Conservation (phyloP, 2,888 invertebrate species). For the Gari tellinella region DNA sequence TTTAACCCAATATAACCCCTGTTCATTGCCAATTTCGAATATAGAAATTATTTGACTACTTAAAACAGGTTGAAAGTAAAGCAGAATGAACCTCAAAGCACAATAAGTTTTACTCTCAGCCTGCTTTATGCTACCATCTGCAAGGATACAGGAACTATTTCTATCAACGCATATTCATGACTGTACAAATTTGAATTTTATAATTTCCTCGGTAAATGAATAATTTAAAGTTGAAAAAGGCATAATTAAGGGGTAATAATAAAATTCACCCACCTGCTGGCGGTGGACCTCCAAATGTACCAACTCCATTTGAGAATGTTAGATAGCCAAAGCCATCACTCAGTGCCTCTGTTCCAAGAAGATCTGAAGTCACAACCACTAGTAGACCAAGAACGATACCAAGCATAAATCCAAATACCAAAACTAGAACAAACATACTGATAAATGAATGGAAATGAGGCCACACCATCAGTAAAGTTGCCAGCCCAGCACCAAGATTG, state of each 20-base stretch:
- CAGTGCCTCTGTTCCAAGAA: conserved; percentile 71
- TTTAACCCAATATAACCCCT: neutral
- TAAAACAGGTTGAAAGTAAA: no score
- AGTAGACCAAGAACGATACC: conserved; percentile 75
- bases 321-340: conserved; percentile 76
- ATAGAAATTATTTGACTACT: no score
- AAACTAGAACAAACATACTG: conserved; percentile 34
- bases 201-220: no score
- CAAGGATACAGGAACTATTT: no score
- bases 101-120: no score
- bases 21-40: neutral
- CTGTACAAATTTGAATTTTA: no score
- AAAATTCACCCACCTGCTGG: conserved; percentile 72
- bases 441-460: conserved; percentile 47
- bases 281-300: conserved; percentile 72
- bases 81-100: no score
- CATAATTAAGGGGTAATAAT: no score
- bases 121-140: no score
- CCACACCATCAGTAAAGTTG: conserved; percentile 53
- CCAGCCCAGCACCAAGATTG: conserved; percentile 65
- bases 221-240: no score
- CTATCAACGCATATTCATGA: neutral
- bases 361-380: conserved; percentile 74
- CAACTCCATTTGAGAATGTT: conserved; percentile 78
- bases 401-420: conserved; percentile 69